A percentile compares a stretch with the other conserved stretches of the same genome.
phyloP scores from a whole-genome alignment of 2,888 invertebrate species.

The Oxyscelio sp. region DNA sequence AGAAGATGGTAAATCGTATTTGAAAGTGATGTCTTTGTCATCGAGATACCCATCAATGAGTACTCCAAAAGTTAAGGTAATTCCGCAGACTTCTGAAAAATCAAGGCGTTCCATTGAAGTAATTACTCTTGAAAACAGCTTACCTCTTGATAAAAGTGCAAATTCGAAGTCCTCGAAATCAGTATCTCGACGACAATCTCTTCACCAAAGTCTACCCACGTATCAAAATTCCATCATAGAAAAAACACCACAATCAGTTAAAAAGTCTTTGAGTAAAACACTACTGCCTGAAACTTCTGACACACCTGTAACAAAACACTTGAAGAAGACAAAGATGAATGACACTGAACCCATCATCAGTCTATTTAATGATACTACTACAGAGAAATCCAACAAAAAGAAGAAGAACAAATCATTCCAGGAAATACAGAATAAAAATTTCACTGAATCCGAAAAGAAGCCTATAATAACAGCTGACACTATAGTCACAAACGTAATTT shows the following conservation, averaged over 20 bases:
- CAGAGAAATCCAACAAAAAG: too few relatives aligned
- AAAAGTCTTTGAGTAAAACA: constrained; percentile 42
- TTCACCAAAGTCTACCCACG: constrained; percentile 23
- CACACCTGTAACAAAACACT: constrained; percentile 79
- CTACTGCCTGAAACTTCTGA: constrained; percentile 58
- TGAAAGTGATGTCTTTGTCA: too few relatives aligned
- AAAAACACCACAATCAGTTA: neutral
- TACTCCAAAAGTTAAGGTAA: constrained; percentile 25
- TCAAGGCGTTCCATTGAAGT: constrained; percentile 28
- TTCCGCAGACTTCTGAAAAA: neutral
- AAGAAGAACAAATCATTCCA: too few relatives aligned
- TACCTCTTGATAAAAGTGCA: neutral
- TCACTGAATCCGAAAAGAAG: too few relatives aligned
- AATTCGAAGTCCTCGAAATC: too few relatives aligned
- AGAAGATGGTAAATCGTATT: too few relatives aligned
- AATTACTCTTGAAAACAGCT: neutral
- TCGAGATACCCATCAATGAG: constrained; percentile 25
- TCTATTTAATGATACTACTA: too few relatives aligned
- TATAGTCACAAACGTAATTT: too few relatives aligned
- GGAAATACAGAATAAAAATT: too few relatives aligned
- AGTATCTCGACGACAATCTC: constrained; percentile 22
- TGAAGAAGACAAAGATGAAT: constrained; percentile 83
- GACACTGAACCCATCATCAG: constrained; percentile 79
- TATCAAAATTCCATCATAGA: neutral
- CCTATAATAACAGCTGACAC: too few relatives aligned